Evolutionary conservation across 2,888 invertebrate species (phyloP).

Genomic region (Pilophorus perplexus): DNA sequence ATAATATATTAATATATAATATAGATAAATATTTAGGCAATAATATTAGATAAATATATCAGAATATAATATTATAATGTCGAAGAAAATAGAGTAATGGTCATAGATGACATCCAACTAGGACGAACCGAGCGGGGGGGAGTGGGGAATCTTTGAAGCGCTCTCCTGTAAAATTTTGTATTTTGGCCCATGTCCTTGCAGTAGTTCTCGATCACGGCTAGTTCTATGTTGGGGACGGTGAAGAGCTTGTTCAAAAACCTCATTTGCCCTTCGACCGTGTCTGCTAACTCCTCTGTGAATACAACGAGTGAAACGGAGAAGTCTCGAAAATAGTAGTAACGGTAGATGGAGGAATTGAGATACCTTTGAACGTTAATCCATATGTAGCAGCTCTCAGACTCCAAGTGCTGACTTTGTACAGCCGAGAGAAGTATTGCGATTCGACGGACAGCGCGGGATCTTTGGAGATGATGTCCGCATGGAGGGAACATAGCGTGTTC

Average conservation of each 20-base stretch:
- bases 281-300: slow-evolving; percentile 1
- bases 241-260: neutral
- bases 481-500: neutral
- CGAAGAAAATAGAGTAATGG: too few relatives aligned
- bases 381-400: slow-evolving; percentile 25
- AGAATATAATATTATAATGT: too few relatives aligned
- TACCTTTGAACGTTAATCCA: slow-evolving; percentile 28
- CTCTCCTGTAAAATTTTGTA: too few relatives aligned
- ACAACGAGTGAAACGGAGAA: too few relatives aligned
- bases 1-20: too few relatives aligned
- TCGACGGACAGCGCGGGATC: neutral
- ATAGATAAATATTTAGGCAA: too few relatives aligned
- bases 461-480: neutral
- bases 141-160: too few relatives aligned
- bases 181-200: slow-evolving; percentile 54
- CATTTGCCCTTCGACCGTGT: slow-evolving; percentile 6
- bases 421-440: slow-evolving; percentile 8
- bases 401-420: slow-evolving; percentile 35
- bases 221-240: slow-evolving; percentile 41
- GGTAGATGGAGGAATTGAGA: too few relatives aligned
- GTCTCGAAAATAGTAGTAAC: neutral
- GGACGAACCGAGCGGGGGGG: too few relatives aligned
- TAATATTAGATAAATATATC: too few relatives aligned
- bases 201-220: slow-evolving; percentile 53
- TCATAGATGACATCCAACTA: too few relatives aligned